Conservation (phyloP, 2,888 invertebrate genomes). For the Amphipoea oculea region DNA sequence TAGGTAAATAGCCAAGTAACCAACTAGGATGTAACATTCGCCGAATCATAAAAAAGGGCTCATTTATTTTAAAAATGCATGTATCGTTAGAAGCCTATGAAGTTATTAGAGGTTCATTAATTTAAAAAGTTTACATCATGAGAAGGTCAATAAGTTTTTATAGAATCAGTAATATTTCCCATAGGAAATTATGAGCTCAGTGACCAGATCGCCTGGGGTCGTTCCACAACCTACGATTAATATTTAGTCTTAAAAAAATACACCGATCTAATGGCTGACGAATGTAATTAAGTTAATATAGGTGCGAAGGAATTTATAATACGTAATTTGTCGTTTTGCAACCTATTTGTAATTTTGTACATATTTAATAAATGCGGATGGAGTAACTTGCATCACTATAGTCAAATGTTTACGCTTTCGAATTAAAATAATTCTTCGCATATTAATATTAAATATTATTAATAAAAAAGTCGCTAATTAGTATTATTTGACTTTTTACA, state of each 20-base stretch:
- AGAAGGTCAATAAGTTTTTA: neutral
- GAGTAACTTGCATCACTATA: constrained; percentile 18
- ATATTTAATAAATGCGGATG: constrained; percentile 20
- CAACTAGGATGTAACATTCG: too few species aligned
- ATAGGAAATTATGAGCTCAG: neutral
- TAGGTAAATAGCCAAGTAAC: too few species aligned
- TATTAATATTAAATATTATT: neutral
- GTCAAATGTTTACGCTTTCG: constrained; percentile 6
- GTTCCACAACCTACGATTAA: neutral
- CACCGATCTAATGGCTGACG: neutral
- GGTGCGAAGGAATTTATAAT: constrained; percentile 5
- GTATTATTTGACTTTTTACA: neutral
- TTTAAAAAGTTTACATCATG: neutral
- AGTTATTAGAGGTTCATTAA: neutral
- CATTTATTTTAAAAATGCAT: neutral
- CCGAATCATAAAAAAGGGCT: too few species aligned
- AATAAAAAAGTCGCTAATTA: too few species aligned
- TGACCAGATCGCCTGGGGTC: too few species aligned
- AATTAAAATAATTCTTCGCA: constrained; percentile 12
- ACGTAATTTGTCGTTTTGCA: constrained; percentile 19
- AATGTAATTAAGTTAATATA: neutral
- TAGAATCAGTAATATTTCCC: neutral
- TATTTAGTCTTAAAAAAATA: neutral
- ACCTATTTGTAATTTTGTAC: constrained; percentile 24
- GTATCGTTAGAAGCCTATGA: neutral